Conservation (phyloP, 2,888 invertebrate species). For the Ctena decussata region DNA sequence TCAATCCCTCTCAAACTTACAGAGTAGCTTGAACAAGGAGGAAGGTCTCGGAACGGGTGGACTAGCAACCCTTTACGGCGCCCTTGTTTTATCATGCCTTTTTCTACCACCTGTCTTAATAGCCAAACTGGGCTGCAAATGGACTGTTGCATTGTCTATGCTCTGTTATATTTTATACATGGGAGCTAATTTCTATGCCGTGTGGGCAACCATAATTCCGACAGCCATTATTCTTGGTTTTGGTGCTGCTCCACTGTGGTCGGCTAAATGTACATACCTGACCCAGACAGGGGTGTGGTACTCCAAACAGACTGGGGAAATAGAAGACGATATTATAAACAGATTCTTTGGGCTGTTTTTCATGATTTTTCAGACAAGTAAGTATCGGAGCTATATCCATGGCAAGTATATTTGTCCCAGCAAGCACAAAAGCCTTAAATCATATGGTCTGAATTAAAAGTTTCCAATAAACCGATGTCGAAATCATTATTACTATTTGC, state of each 20-base stretch:
- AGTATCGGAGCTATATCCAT: constrained; percentile 88
- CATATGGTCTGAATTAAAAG: no score
- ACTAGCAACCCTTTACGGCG: constrained; percentile 96
- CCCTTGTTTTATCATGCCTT: constrained; percentile 97
- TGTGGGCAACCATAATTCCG: constrained; percentile 91
- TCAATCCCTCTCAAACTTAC: constrained; percentile 97
- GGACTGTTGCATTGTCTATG: constrained; percentile 97
- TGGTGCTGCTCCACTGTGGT: constrained; percentile 99
- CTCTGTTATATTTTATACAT: constrained; percentile 98
- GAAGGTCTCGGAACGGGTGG: constrained; percentile 97
- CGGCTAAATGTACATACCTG: constrained; percentile 98
- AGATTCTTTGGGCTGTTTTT: constrained; percentile 99
- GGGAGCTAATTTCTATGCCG: constrained; percentile 96
- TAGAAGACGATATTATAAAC: constrained; percentile 96
- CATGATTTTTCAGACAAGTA: constrained; percentile 98
- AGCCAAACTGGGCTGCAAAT: constrained; percentile 94
- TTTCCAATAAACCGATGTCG: no score
- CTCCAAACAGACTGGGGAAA: constrained; percentile 93
- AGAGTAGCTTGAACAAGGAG: constrained; percentile 95
- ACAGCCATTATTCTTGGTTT: constrained; percentile 97
- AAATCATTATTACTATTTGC: no score
- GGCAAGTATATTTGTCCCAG: no score
- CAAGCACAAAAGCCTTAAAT: no score
- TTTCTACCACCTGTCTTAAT: constrained; percentile 90
- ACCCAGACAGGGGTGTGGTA: constrained; percentile 94